Base-by-base conservation (phyloP, 2,113 vertebrate genomes). In the Entomyzon cyanotis region DNA sequence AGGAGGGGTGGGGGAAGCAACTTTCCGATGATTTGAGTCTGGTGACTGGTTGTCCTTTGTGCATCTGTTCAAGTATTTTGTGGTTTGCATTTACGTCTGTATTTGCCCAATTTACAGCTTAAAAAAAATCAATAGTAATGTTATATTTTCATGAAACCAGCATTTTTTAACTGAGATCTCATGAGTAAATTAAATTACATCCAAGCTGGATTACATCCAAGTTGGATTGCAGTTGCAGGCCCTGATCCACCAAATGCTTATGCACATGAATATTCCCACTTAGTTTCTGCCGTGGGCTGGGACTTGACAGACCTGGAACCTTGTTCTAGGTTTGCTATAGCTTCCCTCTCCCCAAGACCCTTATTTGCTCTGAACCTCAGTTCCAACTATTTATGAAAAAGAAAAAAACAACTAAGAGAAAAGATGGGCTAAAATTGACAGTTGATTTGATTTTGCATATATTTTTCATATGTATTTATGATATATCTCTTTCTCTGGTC, bases 1-100 rank as follows among this genome's bases (percentile, higher is more conserved):
- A 75, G 42, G 67, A 81, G 27, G 80, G 73, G 41, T 18, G 64
- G 56, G 47, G 41, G 15, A 75, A 89, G 58, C 65, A 89, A 91
- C 86, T 96, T 97, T 94, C 95, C 88, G 93, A 84, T 84, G 67
- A 94, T 73, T 95, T 96, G 87, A 84, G 88, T 92, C 77, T 94
- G 94, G 86, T 96, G 95, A 96, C 95, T 95, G 73, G 47, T 82
- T 95, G 94, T 95, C 93, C 92, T 96, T 93, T 95, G 94, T 96
- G 96, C 92, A 96, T 97, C 90, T 94, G 85, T 96, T 96, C 96
- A 97, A 97, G 92, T 97, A 96, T 96, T 96, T 97, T 96, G 96
- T 96, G 96, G 96, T 97, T 96, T 97, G 76, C 90, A 97, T 97
- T 97, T 97, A 95, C 80, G 95, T 96, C 96, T 97, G 93, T 89